Percentiles rank a stretch among this genome's conserved stretches.
Conservation (phyloP, 2,888 invertebrate species). For the Drosophila aldrichi region DNA sequence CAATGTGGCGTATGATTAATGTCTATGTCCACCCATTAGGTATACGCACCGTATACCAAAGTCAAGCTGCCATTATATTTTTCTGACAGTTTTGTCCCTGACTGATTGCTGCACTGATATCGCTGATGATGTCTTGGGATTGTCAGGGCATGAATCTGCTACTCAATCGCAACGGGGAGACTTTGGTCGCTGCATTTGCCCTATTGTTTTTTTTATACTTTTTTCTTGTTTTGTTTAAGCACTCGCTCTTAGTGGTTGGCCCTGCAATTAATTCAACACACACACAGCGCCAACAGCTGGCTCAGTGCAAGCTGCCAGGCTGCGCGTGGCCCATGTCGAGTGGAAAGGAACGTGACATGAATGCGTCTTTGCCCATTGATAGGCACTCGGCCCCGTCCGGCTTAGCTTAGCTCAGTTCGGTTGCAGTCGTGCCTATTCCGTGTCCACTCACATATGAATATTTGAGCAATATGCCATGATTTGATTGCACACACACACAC, state of each 20-base stretch:
- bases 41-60: constrained; percentile 43
- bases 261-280: constrained; percentile 2
- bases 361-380: constrained; percentile 27
- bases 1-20: constrained; percentile 76
- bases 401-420: neutral
- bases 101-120: neutral
- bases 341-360: constrained; percentile 35
- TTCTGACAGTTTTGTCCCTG: neutral
- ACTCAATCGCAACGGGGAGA: too few species aligned
- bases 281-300: constrained; percentile 27
- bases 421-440: neutral
- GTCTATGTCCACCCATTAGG: constrained; percentile 55
- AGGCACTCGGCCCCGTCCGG: neutral
- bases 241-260: neutral
- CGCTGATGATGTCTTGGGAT: neutral
- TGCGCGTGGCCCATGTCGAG: constrained; percentile 8
- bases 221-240: neutral
- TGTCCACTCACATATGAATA: constrained; percentile 9
- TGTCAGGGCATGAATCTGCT: too few species aligned
- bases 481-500: constrained; percentile 2
- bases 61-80: neutral
- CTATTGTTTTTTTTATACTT: neutral
- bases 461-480: constrained; percentile 2
- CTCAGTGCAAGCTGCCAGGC: constrained; percentile 23
- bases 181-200: neutral